phyloP scores from a whole-genome alignment of 64 coral and sea anemone species.

The Montipora foliosa region DNA sequence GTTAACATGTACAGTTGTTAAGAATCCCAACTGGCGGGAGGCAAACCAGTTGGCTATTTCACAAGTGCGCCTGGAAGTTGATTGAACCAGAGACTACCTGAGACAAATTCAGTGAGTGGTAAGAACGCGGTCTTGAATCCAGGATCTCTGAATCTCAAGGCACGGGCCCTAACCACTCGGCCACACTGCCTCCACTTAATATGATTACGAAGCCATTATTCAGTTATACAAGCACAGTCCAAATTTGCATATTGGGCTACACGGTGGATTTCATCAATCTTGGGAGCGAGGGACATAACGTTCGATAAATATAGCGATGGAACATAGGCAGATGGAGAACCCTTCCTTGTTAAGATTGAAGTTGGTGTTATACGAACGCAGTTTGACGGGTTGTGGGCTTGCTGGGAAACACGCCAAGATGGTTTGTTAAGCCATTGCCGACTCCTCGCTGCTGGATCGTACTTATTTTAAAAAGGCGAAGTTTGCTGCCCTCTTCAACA shows the following conservation, averaged over 20 bases:
- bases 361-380: neutral
- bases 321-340: no score
- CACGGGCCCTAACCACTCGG: no score
- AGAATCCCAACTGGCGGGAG: no score
- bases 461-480: constrained; percentile 4
- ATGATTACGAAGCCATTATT: neutral
- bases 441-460: neutral
- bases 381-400: no score
- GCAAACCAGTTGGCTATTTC: no score
- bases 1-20: no score
- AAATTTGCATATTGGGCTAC: neutral
- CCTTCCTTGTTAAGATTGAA: neutral
- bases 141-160: no score
- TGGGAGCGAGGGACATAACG: neutral
- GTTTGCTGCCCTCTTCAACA: constrained; percentile 6
- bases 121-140: no score
- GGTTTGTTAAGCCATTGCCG: neutral
- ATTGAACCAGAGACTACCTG: no score
- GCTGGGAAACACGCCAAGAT: neutral
- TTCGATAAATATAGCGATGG: neutral
- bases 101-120: no score
- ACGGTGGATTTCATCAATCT: neutral
- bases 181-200: no score
- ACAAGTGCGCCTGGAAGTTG: no score
- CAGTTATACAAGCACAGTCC: neutral